Evolutionary conservation across 2,888 invertebrate genomes (phyloP).

Genomic region (Patella ulyssiponensis): DNA sequence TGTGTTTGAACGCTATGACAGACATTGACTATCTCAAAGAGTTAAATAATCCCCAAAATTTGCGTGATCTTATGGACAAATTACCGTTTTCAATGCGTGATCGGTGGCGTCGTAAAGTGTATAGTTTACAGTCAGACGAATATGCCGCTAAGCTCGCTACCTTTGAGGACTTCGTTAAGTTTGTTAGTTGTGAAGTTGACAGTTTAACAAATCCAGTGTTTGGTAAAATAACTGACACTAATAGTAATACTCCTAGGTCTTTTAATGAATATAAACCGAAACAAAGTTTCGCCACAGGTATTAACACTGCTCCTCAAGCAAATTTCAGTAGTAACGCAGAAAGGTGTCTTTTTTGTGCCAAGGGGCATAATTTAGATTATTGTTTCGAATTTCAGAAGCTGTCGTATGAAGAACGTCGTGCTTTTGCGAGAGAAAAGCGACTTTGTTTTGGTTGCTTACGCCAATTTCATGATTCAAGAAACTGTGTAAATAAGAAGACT

Average conservation of each 20-base stretch:
- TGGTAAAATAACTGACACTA: neutral
- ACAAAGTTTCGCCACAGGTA: no score
- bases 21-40: neutral
- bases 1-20: neutral
- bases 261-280: no score
- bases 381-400: constrained; percentile 6
- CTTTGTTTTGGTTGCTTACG: constrained; percentile 6
- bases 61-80: neutral
- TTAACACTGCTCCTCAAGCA: no score
- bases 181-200: neutral
- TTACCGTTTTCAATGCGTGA: neutral
- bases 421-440: neutral
- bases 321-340: no score
- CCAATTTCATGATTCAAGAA: neutral
- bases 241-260: no score
- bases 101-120: neutral
- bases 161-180: neutral
- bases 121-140: neutral
- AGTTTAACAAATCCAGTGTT: neutral
- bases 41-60: constrained; percentile 7
- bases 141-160: neutral
- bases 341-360: neutral
- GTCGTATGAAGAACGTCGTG: neutral
- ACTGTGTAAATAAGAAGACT: neutral
- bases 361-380: neutral